phyloP scores from a whole-genome alignment of 2,797 vertebrate genomes.

The Caiman crocodilus region DNA sequence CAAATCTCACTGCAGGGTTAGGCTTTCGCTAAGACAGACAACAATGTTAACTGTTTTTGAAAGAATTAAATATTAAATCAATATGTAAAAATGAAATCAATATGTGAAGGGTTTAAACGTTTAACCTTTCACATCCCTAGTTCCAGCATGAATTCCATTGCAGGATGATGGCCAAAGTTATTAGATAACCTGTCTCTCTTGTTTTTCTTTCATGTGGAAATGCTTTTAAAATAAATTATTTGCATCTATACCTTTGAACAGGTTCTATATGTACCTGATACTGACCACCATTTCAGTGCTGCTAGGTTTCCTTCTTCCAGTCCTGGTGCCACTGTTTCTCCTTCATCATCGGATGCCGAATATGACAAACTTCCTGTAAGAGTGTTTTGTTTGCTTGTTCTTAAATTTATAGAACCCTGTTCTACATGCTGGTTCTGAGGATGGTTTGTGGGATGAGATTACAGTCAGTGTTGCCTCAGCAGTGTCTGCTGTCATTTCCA shows the following conservation, averaged over 20 bases:
- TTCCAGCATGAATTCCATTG: neutral
- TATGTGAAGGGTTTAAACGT: too few species aligned
- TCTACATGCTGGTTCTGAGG: neutral
- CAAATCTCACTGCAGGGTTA: too few species aligned
- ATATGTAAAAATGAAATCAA: too few species aligned
- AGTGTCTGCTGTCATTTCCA: neutral
- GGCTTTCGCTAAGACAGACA: too few species aligned
- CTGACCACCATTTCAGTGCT: conserved; percentile 49
- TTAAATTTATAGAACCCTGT: neutral
- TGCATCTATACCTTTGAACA: conserved; percentile 40
- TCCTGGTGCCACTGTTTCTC: conserved; percentile 78
- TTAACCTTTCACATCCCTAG: too few species aligned
- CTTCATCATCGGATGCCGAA: conserved; percentile 85
- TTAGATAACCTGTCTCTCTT: neutral
- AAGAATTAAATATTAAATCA: too few species aligned
- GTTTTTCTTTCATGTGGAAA: neutral
- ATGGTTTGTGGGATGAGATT: neutral
- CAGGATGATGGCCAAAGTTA: accelerated
- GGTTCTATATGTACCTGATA: conserved; percentile 85
- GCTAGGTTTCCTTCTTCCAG: conserved; percentile 71
- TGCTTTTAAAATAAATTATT: neutral
- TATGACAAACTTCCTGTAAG: conserved; percentile 86
- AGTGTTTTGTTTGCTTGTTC: neutral
- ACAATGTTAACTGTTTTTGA: too few species aligned
- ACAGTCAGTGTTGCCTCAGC: neutral